Evolutionary conservation across 2,113 vertebrate genomes (phyloP).

Genomic region (Thinocorus orbignyianus): DNA sequence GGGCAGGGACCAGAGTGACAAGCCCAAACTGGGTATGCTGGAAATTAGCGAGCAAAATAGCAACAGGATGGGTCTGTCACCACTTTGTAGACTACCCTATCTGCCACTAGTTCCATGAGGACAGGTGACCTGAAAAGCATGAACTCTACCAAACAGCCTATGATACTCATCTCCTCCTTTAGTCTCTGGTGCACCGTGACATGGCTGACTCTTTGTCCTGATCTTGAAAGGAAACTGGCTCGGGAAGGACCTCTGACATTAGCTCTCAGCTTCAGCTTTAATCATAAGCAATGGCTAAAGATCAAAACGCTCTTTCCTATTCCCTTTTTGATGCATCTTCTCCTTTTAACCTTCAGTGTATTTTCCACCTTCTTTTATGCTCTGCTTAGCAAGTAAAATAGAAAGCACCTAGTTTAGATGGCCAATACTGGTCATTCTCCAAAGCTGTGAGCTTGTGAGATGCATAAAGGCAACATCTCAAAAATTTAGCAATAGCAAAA

Average conservation of each 20-base stretch:
- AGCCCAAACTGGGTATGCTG: neutral
- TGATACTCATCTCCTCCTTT: neutral
- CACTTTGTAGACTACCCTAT: neutral
- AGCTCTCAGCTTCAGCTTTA: neutral
- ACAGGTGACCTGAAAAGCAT: neutral
- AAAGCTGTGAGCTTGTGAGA: neutral
- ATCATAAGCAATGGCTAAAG: neutral
- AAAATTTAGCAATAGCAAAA: neutral
- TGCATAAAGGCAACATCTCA: neutral
- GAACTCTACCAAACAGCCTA: neutral
- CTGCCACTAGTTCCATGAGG: neutral
- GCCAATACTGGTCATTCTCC: neutral
- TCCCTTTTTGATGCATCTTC: neutral
- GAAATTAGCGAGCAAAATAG: neutral
- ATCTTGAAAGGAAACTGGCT: neutral
- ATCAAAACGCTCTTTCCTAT: neutral
- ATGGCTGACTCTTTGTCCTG: neutral
- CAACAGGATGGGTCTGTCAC: slow-evolving; percentile 46
- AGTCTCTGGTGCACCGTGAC: neutral
- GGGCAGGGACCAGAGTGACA: neutral
- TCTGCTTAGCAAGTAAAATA: neutral
- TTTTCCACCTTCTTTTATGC: neutral
- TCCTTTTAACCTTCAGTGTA: neutral
- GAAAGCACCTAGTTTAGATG: neutral
- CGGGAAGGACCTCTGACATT: neutral